phyloP scores from a whole-genome alignment of 2,888 invertebrate species.

The Protodeltote pygarga region DNA sequence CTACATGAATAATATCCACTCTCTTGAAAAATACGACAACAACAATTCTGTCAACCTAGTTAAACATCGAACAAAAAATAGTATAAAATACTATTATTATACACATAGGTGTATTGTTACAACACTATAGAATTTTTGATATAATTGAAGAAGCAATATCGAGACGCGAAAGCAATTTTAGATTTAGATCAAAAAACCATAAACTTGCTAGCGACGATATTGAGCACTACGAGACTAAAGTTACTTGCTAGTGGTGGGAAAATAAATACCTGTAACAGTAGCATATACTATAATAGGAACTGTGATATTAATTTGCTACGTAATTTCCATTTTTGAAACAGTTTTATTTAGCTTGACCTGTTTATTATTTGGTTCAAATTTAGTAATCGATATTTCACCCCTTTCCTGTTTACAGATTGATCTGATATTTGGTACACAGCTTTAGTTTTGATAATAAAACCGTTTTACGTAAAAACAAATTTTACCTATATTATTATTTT shows the following conservation, averaged over 20 bases:
- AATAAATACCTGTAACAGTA: constrained; percentile 1
- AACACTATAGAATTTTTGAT: constrained; percentile 31
- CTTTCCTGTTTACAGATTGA: no score
- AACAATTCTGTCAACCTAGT: background rate
- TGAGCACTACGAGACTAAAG: constrained; percentile 22
- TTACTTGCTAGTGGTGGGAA: constrained; percentile 23
- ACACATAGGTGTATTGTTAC: constrained; percentile 4
- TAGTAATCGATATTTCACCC: no score
- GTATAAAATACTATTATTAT: background rate
- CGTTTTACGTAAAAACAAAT: no score
- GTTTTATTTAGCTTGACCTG: no score
- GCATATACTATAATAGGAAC: background rate
- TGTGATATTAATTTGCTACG: background rate
- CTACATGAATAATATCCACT: no score
- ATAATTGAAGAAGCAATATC: constrained; percentile 59
- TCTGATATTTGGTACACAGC: no score
- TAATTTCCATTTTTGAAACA: no score
- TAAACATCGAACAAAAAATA: background rate
- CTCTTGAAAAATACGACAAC: no score
- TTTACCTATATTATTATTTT: no score
- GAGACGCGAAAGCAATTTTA: constrained; percentile 73
- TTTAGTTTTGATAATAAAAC: no score
- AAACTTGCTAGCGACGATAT: constrained; percentile 64
- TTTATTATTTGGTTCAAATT: no score
- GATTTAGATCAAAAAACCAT: constrained; percentile 76